Conservation (phyloP, 2,113 vertebrate species). For the Apistogramma diplotaenia region DNA sequence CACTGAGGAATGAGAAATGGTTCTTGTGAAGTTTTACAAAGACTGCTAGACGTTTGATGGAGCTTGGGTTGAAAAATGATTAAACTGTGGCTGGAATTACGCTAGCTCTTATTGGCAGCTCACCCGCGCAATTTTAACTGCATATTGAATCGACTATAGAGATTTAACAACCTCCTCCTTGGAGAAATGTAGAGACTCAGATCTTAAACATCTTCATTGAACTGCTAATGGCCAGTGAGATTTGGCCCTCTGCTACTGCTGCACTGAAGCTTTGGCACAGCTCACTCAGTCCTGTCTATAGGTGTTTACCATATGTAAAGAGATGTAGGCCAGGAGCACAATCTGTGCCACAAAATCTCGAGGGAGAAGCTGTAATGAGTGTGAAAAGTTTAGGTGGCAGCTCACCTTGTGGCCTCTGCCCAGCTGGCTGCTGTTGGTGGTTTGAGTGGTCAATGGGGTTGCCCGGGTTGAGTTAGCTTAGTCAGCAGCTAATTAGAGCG, state of each 20-base stretch:
- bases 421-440: slow-evolving; percentile 44
- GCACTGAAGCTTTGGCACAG: neutral
- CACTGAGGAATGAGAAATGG: slow-evolving; percentile 52
- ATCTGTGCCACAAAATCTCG: slow-evolving; percentile 52
- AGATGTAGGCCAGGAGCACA: slow-evolving; percentile 19
- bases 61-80: slow-evolving; percentile 54
- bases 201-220: slow-evolving; percentile 30
- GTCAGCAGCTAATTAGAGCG: slow-evolving; percentile 64
- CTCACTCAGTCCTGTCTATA: slow-evolving; percentile 15
- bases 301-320: slow-evolving; percentile 45
- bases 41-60: slow-evolving; percentile 52
- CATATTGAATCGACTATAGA: slow-evolving; percentile 33
- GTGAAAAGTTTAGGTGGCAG: slow-evolving; percentile 69
- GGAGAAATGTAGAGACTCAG: slow-evolving; percentile 25
- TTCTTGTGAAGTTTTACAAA: slow-evolving; percentile 67
- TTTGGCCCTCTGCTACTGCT: neutral
- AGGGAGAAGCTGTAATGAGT: slow-evolving; percentile 72
- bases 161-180: slow-evolving; percentile 14
- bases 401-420: slow-evolving; percentile 61
- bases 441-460: slow-evolving; percentile 42
- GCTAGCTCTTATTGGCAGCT: slow-evolving; percentile 35
- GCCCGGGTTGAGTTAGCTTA: slow-evolving; percentile 48
- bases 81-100: slow-evolving; percentile 52
- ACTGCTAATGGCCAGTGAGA: slow-evolving; percentile 9
- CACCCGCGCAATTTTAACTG: slow-evolving; percentile 22